phyloP scores from a whole-genome alignment of 1,140 invertebrate species.

The Acromyrmex echinatior region DNA sequence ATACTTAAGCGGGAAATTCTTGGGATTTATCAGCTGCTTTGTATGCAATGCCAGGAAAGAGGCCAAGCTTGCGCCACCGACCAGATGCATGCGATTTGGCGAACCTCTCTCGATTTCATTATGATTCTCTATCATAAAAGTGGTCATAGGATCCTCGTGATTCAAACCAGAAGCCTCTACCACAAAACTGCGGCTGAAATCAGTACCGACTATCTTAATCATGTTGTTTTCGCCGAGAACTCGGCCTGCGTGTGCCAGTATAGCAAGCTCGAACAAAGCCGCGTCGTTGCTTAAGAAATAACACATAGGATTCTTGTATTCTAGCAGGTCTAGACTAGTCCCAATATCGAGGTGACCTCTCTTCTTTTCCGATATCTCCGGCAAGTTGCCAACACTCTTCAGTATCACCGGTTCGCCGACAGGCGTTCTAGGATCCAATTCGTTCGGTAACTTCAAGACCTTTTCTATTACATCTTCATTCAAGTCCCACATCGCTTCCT shows the following conservation, averaged over 20 bases:
- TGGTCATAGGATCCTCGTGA: slow-evolving; percentile 86
- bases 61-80: slow-evolving; percentile 89
- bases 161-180: slow-evolving; percentile 90
- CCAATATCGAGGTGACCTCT: slow-evolving; percentile 88
- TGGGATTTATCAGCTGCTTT: slow-evolving; percentile 87
- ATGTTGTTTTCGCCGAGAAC: slow-evolving; percentile 84
- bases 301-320: slow-evolving; percentile 88
- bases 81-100: slow-evolving; percentile 88
- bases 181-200: slow-evolving; percentile 90
- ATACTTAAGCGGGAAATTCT: slow-evolving; percentile 88
- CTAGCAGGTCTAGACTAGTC: slow-evolving; percentile 86
- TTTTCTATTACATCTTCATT: slow-evolving; percentile 88
- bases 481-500: slow-evolving; percentile 87
- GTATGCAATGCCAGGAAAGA: slow-evolving; percentile 90
- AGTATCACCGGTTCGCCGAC: slow-evolving; percentile 82
- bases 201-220: slow-evolving; percentile 86
- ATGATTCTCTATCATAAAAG: slow-evolving; percentile 88
- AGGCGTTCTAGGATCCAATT: slow-evolving; percentile 89
- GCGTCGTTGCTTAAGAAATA: slow-evolving; percentile 89
- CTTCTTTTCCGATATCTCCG: not conserved
- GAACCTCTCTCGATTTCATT: slow-evolving; percentile 85
- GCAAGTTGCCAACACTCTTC: slow-evolving; percentile 80
- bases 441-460: slow-evolving; percentile 89
- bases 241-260: slow-evolving; percentile 79
- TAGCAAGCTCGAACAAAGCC: slow-evolving; percentile 89